Conservation (phyloP, 2,888 invertebrate genomes). For the Ctena decussata region DNA sequence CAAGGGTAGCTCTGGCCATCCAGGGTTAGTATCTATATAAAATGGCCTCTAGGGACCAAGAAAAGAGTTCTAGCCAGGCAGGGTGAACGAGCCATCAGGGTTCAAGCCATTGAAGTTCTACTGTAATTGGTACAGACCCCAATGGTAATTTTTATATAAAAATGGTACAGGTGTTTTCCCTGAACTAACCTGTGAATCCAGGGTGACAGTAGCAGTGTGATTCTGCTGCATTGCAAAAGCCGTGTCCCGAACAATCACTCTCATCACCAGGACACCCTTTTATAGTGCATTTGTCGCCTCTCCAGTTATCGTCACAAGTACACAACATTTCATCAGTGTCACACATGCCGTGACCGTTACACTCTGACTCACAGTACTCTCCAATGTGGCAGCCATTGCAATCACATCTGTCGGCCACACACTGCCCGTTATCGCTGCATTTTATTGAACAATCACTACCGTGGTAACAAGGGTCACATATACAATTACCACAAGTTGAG, state of each 20-base stretch:
- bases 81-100: no score
- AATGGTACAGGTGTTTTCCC: no score
- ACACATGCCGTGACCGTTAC: conserved; percentile 75
- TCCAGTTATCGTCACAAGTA: conserved; percentile 71
- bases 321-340: conserved; percentile 46
- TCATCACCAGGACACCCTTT: conserved; percentile 72
- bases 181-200: conserved; percentile 77
- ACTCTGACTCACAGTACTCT: conserved; percentile 72
- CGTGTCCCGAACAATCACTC: conserved; percentile 74
- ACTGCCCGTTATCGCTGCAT: conserved; percentile 73
- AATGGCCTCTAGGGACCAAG: no score
- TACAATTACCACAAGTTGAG: conserved; percentile 71
- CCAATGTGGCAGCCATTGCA: conserved; percentile 77
- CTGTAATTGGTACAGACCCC: no score
- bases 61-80: no score
- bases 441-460: conserved; percentile 70
- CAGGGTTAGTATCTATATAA: no score
- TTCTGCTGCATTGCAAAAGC: conserved; percentile 74
- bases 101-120: no score
- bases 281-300: conserved; percentile 71
- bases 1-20: no score
- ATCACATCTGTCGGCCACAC: conserved; percentile 68
- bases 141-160: no score
- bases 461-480: conserved; percentile 77
- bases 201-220: conserved; percentile 75